These are phyloP conservation scores for Hypolimnas misippus DNA, from an alignment of 2,888 invertebrate species.

Conservation along the genomic window DNA sequence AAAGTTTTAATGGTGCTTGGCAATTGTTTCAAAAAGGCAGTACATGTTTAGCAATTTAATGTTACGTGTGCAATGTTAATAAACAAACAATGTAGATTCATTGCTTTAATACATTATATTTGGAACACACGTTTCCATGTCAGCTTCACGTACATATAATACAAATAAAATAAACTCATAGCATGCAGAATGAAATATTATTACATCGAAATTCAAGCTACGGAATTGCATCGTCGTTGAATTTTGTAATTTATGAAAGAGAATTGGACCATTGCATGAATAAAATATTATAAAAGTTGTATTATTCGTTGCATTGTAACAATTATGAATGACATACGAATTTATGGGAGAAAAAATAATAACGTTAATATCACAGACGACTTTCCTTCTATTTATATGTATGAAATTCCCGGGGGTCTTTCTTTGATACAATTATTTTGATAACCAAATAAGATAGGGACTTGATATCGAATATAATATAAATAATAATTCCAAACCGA, in stretches of 20 bases:
- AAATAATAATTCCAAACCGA: too few relatives aligned
- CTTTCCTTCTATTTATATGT: too few relatives aligned
- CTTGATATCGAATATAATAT: too few relatives aligned
- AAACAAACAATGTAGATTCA: not conserved
- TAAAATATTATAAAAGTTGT: conserved; percentile 39
- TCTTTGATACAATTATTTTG: too few relatives aligned
- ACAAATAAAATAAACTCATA: conserved; percentile 21
- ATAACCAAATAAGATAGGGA: too few relatives aligned
- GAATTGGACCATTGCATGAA: conserved; percentile 41
- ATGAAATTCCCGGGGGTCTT: too few relatives aligned
- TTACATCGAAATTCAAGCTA: conserved; percentile 40
- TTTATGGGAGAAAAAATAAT: conserved; percentile 10
- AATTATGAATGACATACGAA: conserved; percentile 20
- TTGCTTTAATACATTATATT: not conserved
- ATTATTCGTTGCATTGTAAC: conserved; percentile 28
- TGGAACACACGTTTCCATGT: conserved; percentile 8
- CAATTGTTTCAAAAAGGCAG: not conserved
- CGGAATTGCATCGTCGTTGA: conserved; percentile 33
- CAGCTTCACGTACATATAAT: conserved; percentile 6
- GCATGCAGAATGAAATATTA: conserved; percentile 36
- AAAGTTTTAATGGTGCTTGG: conserved; percentile 4
- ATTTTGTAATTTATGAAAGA: conserved; percentile 42
- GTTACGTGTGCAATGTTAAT: not conserved
- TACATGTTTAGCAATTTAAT: not conserved
- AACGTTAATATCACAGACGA: not conserved